Conservation (phyloP, 2,113 vertebrate genomes). For the Sylvia atricapilla region DNA sequence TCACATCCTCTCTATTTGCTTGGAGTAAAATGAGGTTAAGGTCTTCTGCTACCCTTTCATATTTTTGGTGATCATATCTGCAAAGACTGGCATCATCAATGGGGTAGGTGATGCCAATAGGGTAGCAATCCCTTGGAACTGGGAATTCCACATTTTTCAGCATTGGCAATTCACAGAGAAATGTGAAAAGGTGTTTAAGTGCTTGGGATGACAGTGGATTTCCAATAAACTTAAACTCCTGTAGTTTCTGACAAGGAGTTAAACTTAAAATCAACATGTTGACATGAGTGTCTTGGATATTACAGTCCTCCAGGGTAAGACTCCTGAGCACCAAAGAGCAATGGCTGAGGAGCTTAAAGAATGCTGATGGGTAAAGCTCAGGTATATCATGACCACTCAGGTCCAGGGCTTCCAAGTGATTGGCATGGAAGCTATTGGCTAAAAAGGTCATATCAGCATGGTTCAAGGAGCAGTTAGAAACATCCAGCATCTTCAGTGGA, state of each 20-base stretch:
- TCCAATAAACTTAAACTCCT: constrained; percentile 86
- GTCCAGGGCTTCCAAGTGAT: constrained; percentile 83
- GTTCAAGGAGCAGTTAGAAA: constrained; percentile 87
- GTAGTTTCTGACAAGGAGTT: constrained; percentile 75
- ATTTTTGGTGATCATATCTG: constrained; percentile 80
- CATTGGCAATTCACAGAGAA: constrained; percentile 76
- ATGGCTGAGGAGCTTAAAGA: constrained; percentile 85
- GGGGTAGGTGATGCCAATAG: constrained; percentile 80
- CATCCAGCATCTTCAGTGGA: constrained; percentile 83
- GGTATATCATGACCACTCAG: constrained; percentile 86
- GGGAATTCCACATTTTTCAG: constrained; percentile 87
- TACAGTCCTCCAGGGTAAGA: constrained; percentile 88
- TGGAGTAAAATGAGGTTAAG: constrained; percentile 76
- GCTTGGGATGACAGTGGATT: constrained; percentile 84
- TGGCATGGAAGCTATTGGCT: constrained; percentile 84
- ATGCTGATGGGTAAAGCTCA: constrained; percentile 75
- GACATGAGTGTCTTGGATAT: constrained; percentile 80
- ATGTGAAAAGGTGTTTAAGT: constrained; percentile 76
- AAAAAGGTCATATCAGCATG: constrained; percentile 88
- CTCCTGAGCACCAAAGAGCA: constrained; percentile 77
- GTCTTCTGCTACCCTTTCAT: constrained; percentile 75
- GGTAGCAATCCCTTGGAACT: constrained; percentile 90
- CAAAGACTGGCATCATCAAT: constrained; percentile 79
- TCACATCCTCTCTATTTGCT: constrained; percentile 78
- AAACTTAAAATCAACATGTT: constrained; percentile 76